phyloP scores from a whole-genome alignment of 2,888 invertebrate species.

The Drosophila dives region DNA sequence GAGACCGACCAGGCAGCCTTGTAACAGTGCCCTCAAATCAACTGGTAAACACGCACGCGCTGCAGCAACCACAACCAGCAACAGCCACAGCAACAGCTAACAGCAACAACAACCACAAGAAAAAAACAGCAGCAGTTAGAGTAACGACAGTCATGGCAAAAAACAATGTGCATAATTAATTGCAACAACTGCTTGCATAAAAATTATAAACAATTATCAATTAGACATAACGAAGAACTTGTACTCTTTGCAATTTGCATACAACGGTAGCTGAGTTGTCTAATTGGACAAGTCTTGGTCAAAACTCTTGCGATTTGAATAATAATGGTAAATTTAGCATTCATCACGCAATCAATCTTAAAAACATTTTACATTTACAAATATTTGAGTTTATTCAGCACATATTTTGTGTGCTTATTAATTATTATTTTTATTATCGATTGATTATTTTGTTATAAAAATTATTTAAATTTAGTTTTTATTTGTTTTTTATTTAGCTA shows the following conservation, averaged over 20 bases:
- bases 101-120: slow-evolving; percentile 7
- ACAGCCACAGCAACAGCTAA: slow-evolving; percentile 26
- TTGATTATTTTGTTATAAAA: neutral
- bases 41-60: slow-evolving; percentile 68
- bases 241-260: neutral
- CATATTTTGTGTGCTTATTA: neutral
- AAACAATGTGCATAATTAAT: slow-evolving; percentile 37
- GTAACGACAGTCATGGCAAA: slow-evolving; percentile 46
- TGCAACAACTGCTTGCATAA: slow-evolving; percentile 28
- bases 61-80: slow-evolving; percentile 45
- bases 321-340: neutral
- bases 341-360: neutral
- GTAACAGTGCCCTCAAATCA: slow-evolving; percentile 83
- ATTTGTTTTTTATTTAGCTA: neutral
- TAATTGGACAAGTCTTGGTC: neutral
- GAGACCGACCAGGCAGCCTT: slow-evolving; percentile 74
- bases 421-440: neutral
- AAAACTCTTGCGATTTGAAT: neutral
- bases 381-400: neutral
- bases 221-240: neutral
- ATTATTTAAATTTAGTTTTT: neutral
- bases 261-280: neutral
- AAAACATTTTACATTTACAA: neutral
- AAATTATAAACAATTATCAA: slow-evolving; percentile 23
- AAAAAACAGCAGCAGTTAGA: slow-evolving; percentile 8